phyloP scores from a whole-genome alignment of 2,888 invertebrate species.

The Sylvicola cinctus region DNA sequence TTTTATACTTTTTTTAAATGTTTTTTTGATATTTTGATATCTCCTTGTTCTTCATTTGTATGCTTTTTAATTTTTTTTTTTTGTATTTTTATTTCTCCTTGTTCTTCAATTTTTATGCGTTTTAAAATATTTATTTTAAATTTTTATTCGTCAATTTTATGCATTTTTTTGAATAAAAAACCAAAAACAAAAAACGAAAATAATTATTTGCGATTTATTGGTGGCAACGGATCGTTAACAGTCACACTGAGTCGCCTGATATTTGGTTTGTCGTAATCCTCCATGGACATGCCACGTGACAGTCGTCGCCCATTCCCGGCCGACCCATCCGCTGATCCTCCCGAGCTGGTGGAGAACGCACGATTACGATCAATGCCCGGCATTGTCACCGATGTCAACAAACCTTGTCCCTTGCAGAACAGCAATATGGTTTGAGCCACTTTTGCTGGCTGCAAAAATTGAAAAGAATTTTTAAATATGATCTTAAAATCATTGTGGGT shows the following conservation, averaged over 20 bases:
- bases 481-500: too few relatives aligned
- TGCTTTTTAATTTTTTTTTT: too few relatives aligned
- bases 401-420: slow-evolving; percentile 75
- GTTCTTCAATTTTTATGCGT: too few relatives aligned
- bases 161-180: too few relatives aligned
- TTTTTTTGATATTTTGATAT: too few relatives aligned
- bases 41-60: too few relatives aligned
- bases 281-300: slow-evolving; percentile 52
- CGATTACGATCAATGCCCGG: slow-evolving; percentile 56
- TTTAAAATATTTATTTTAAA: too few relatives aligned
- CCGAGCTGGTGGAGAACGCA: slow-evolving; percentile 32
- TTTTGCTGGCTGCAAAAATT: slow-evolving; percentile 48
- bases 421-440: slow-evolving; percentile 68
- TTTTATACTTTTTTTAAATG: too few relatives aligned
- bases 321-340: slow-evolving; percentile 27
- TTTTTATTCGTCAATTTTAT: too few relatives aligned
- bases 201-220: slow-evolving; percentile 41
- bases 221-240: slow-evolving; percentile 27
- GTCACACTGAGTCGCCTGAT: slow-evolving; percentile 51
- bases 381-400: slow-evolving; percentile 60
- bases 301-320: slow-evolving; percentile 25
- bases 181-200: too few relatives aligned
- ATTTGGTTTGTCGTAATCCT: slow-evolving; percentile 64
- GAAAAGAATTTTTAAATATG: slow-evolving; percentile 2
- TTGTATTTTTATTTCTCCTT: too few relatives aligned